Conservation (phyloP, 2,113 vertebrate genomes). For the Coptodon rendalli region DNA sequence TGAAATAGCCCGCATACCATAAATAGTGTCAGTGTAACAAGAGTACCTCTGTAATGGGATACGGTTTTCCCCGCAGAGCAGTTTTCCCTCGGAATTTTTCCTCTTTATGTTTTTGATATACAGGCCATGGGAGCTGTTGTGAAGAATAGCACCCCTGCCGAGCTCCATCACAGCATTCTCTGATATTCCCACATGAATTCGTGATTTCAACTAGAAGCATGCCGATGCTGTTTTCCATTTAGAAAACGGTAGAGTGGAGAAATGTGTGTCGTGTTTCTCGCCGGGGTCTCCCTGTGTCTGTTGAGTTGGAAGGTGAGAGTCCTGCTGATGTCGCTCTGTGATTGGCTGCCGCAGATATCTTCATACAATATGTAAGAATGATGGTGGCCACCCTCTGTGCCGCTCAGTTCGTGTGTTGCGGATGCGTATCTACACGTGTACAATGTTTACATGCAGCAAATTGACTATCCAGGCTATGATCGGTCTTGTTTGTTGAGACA, state of each 20-base stretch:
- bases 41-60: not conserved
- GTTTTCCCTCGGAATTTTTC: not conserved
- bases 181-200: constrained; percentile 1
- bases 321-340: not conserved
- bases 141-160: constrained; percentile 19
- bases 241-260: not conserved
- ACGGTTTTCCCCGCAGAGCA: not conserved
- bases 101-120: not conserved
- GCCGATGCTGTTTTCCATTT: constrained; percentile 26
- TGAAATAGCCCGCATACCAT: not conserved
- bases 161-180: constrained; percentile 29
- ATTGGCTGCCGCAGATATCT: not conserved
- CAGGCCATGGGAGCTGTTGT: constrained; percentile 1
- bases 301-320: not conserved
- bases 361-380: not conserved
- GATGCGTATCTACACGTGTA: not conserved
- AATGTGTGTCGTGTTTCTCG: not conserved
- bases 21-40: constrained; percentile 1
- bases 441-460: not conserved
- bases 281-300: not conserved
- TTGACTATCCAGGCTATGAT: not conserved
- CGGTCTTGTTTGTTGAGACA: not conserved
- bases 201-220: constrained; percentile 2
- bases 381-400: not conserved
- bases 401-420: not conserved